Conservation (phyloP, 1,140 invertebrate species). For the Tribolium madens region DNA sequence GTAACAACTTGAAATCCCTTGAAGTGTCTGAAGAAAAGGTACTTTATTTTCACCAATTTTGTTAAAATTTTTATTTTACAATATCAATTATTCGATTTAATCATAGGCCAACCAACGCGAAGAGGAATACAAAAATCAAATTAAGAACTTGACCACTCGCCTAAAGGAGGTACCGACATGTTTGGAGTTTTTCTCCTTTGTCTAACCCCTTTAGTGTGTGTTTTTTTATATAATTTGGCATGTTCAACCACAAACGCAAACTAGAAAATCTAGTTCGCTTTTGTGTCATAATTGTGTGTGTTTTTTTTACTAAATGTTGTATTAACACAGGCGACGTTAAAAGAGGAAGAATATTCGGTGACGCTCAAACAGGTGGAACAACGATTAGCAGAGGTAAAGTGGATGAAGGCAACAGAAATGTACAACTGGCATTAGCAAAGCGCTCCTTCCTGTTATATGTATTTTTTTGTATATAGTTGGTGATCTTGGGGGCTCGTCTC, state of each 20-base stretch:
- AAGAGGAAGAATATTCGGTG: slow-evolving; percentile 95
- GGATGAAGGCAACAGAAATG: neutral
- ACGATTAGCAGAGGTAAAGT: slow-evolving; percentile 92
- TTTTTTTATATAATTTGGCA: slow-evolving; percentile 46
- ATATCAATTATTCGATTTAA: slow-evolving; percentile 14
- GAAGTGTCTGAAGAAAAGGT: slow-evolving; percentile 99
- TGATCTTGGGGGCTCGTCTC: slow-evolving; percentile 34
- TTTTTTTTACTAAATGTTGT: slow-evolving; percentile 49
- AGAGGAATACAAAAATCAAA: slow-evolving; percentile 99
- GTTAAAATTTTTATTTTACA: neutral
- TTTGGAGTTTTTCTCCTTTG: slow-evolving; percentile 42
- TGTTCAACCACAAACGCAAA: slow-evolving; percentile 11
- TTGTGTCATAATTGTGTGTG: slow-evolving; percentile 57
- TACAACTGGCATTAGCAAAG: neutral
- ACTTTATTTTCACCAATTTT: slow-evolving; percentile 56
- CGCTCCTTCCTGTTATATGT: slow-evolving; percentile 20
- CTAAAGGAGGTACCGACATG: slow-evolving; percentile 93
- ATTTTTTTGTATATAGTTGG: slow-evolving; percentile 47
- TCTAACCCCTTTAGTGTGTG: slow-evolving; percentile 40
- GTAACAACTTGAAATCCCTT: slow-evolving; percentile 99
- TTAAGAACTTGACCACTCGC: slow-evolving; percentile 98
- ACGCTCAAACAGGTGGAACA: slow-evolving; percentile 93
- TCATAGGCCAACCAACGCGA: slow-evolving; percentile 98
- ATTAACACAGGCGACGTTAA: slow-evolving; percentile 86
- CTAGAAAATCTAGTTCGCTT: slow-evolving; percentile 57